Evolutionary conservation across 2,888 invertebrate species (phyloP), one percentile per base, ranked within the genome.

Genomic region (Tolmerus cingulatus): DNA sequence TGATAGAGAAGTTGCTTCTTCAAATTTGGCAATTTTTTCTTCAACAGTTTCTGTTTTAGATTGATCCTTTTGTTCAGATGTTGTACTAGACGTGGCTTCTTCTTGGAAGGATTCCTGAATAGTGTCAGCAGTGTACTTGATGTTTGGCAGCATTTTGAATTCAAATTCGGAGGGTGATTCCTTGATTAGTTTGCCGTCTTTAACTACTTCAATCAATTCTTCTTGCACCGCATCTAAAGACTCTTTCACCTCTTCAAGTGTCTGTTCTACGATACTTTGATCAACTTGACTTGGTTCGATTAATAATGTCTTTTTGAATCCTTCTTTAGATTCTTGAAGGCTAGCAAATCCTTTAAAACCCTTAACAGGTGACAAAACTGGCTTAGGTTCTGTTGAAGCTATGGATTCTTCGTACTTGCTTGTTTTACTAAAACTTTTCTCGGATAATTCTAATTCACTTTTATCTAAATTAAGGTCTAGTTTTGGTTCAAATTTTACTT

Each of bases 131-230:
- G 93, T 92, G 74, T 94, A 93, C 85, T 93, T 93, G 3, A 92
- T 91, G 89, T 92, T 92, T 30, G 94, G 93, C 78, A 94, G 92
- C 90, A 95, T 92, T 91, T 95, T 95, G 87, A 96, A 95, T 90
- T 96, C 95, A 90, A 96, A 96, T 91, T 96, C 96, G 1, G 95
- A 95, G 4, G 96, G 95, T 0, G 96, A 95, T 89, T 96, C 95
- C 90, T 96, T 95, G 89, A 95, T 95, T 82, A 94, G 94, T 89
- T 94, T 95, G 9, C 95, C 94, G 90, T 92, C 94, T 91, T 94
- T 94, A 88, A 94, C 93, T 2, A 90, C 90, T 90, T 95, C 95
- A 87, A 95, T 95, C 7, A 96, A 94, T 92, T 95, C 95, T 89
- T 94, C 95, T 91, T 95, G 95, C 0, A 95, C 95, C 76, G 95